These are phyloP conservation scores for Sebastolobus altivelis DNA, from an alignment of 2,797 vertebrate genomes.

Conservation along the genomic window DNA sequence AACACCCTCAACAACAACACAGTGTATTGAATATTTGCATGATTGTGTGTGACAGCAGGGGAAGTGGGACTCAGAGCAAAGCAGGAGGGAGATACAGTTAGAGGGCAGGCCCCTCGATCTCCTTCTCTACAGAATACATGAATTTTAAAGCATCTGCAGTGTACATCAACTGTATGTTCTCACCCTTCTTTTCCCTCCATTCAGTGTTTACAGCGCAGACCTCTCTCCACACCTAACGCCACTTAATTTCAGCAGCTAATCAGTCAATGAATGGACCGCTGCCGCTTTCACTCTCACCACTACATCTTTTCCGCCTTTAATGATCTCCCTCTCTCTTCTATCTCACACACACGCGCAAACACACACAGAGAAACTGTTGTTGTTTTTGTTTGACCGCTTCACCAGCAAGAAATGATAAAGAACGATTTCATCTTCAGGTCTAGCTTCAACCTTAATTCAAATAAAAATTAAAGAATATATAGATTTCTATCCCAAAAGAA, in stretches of 20 bases:
- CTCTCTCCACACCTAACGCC: conserved; percentile 14
- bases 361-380: not conserved
- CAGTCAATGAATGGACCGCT: conserved; percentile 19
- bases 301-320: not conserved
- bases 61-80: not conserved
- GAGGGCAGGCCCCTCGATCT: conserved; percentile 14
- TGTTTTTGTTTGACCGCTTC: not conserved
- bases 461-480: not conserved
- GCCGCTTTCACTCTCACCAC: conserved; percentile 13
- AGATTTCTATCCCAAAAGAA: not conserved
- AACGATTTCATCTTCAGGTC: not conserved
- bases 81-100: conserved; percentile 2
- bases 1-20: not conserved
- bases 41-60: conserved; percentile 30
- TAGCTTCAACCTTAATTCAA: not conserved
- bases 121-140: conserved; percentile 49
- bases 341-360: not conserved
- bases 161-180: conserved; percentile 20
- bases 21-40: not conserved
- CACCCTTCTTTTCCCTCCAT: not conserved
- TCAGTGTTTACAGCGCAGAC: not conserved
- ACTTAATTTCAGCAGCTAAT: conserved; percentile 34
- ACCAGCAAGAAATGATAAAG: not conserved
- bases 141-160: conserved; percentile 55
- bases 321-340: not conserved